Evolutionary conservation across 2,113 vertebrate genomes (phyloP).

Genomic region (Scomber scombrus): DNA sequence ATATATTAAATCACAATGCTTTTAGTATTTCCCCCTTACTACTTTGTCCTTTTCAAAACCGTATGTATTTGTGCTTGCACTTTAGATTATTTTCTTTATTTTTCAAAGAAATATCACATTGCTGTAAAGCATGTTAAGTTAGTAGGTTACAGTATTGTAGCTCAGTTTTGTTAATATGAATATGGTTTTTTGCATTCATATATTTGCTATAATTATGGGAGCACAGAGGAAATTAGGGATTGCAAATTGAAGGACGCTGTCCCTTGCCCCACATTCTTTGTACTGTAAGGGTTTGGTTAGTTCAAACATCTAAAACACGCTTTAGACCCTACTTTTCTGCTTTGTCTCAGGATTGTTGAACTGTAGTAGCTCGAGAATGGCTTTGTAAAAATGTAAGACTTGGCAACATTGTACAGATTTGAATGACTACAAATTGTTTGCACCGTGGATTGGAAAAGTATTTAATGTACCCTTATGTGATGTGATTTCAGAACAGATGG

Average conservation of each 20-base stretch:
- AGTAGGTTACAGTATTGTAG: conserved; percentile 53
- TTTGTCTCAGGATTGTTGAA: conserved; percentile 66
- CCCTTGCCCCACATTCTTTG: background rate
- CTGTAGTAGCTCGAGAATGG: conserved; percentile 43
- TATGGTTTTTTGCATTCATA: conserved; percentile 7
- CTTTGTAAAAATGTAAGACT: conserved; percentile 33
- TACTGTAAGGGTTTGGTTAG: conserved; percentile 14
- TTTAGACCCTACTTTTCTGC: conserved; percentile 18
- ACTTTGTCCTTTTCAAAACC: conserved; percentile 22
- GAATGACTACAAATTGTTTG: conserved; percentile 62
- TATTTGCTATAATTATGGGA: conserved; percentile 45
- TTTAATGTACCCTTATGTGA: conserved; percentile 52
- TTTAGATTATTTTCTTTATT: conserved; percentile 70
- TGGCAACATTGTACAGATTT: conserved; percentile 18
- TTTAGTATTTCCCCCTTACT: conserved; percentile 34
- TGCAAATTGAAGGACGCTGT: conserved; percentile 11
- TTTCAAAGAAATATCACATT: conserved; percentile 53
- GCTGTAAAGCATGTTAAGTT: conserved; percentile 57
- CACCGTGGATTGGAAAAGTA: conserved; percentile 61
- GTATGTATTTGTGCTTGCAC: conserved; percentile 77
- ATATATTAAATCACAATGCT: conserved; percentile 45
- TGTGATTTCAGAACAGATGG: conserved; percentile 36
- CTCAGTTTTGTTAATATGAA: conserved; percentile 35
- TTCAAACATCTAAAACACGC: conserved; percentile 19
- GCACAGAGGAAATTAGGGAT: conserved; percentile 37